Percentiles rank a stretch among this genome's conserved stretches.
Conservation (phyloP, 2,888 invertebrate genomes). For the Mongoloraphidia duomilia region DNA sequence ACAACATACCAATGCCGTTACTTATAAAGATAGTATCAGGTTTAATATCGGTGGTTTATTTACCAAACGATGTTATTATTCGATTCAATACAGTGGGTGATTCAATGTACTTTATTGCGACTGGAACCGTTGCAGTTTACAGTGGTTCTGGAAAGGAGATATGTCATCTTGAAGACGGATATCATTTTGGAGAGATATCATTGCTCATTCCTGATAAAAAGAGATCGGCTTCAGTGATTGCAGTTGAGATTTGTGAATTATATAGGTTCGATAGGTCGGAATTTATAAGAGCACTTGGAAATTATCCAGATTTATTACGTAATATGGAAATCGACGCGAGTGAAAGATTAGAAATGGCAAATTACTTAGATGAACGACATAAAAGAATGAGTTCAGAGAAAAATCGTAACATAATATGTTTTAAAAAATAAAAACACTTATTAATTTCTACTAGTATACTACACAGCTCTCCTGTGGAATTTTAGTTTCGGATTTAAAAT, state of each 20-base stretch:
- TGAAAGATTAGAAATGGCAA: conserved; percentile 34
- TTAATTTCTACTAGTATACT: too few relatives aligned
- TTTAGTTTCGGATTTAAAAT: too few relatives aligned
- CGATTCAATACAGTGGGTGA: conserved; percentile 34
- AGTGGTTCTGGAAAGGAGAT: conserved; percentile 30
- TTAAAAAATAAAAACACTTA: too few relatives aligned
- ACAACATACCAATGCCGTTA: conserved; percentile 32
- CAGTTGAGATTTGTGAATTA: conserved; percentile 29
- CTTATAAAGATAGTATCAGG: conserved; percentile 35
- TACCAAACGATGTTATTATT: conserved; percentile 38
- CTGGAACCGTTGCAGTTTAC: conserved; percentile 39
- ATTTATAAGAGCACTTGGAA: conserved; percentile 28
- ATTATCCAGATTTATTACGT: conserved; percentile 30
- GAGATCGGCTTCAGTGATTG: conserved; percentile 27
- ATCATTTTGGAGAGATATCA: conserved; percentile 34
- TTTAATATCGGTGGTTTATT: conserved; percentile 34
- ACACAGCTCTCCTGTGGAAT: too few relatives aligned
- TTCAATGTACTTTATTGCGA: conserved; percentile 42
- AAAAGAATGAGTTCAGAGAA: background rate
- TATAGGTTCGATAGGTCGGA: conserved; percentile 28
- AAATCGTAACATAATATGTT: too few relatives aligned
- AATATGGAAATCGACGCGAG: conserved; percentile 33
- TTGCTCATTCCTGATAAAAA: conserved; percentile 26
- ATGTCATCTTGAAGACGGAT: conserved; percentile 41
- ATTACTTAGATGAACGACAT: conserved; percentile 29